Base-by-base conservation (phyloP, 2,888 invertebrate genomes). In the Loripinus fragilis region DNA sequence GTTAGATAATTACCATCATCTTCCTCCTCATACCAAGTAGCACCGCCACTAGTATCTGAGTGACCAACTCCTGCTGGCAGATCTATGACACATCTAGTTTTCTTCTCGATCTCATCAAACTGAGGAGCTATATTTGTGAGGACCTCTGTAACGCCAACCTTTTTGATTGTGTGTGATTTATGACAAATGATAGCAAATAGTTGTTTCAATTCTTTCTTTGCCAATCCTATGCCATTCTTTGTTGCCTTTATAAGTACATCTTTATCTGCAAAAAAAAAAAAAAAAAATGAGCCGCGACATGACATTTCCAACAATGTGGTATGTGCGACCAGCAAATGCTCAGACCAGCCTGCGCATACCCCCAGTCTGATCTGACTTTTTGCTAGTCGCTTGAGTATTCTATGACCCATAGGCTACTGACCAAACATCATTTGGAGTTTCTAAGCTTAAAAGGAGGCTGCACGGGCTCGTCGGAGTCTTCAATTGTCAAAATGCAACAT, bases 1-100 rank as follows among this genome's bases (percentile, higher is more conserved):
- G n/a, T n/a, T n/a, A n/a, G n/a, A n/a, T n/a, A n/a, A n/a, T n/a
- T 45, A 45, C 45, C 45, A 3, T 45, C 45, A 5, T 45, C 45
- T 45, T 45, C 45, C 20, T 3, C 3, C 2, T 20, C 45, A 45
- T 12, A 45, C 45, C 45, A 45, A 12, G 45, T 45, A 3, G 45
- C 45, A 3, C 45, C 45, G 8, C 10, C 45, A 45, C 7, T 17
- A 20, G 7, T 20, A 8, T 45, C 45, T 3, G 45, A 20, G 8
- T 2, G 8, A 8, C 3, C 8, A 45, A 15, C 8, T 45, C 15
- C n/a, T 15, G 66, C 52, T 17, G 77, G 77, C 28, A 64, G n/a
- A 28, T 77, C 55, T n/a, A 77, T 73, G 20, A 77, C 35, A 35
- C 77, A 77, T 20, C 72, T 77, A 38, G 81, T 81, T 23, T 75